These are phyloP conservation scores for Drosophila limbata DNA, from an alignment of 2,888 invertebrate species.

Conservation along the genomic window DNA sequence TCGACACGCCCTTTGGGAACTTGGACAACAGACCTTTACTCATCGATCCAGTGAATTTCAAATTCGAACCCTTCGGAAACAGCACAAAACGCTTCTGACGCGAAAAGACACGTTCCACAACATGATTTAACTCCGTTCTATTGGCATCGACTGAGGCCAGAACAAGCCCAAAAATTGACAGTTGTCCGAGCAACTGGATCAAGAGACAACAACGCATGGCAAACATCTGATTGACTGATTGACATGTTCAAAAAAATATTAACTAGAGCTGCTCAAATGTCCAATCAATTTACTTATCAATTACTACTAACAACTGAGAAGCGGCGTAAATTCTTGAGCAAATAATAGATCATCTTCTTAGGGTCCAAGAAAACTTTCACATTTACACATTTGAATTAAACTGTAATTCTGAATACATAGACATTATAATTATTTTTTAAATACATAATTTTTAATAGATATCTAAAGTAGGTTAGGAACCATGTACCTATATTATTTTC, in stretches of 20 bases:
- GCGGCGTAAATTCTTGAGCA: conserved; percentile 54
- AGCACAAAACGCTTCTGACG: conserved; percentile 80
- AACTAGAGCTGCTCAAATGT: neutral
- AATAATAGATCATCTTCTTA: conserved; percentile 25
- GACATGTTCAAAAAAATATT: conserved; percentile 34
- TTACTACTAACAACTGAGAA: conserved; percentile 1
- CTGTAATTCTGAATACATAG: neutral
- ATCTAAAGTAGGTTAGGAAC: neutral
- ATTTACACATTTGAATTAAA: neutral
- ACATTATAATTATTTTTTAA: neutral
- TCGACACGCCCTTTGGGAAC: conserved; percentile 73
- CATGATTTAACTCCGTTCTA: conserved; percentile 59
- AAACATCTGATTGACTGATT: conserved; percentile 56
- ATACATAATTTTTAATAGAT: neutral
- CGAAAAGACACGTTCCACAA: conserved; percentile 76
- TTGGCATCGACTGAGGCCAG: conserved; percentile 14
- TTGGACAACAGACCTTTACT: conserved; percentile 74
- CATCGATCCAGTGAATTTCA: conserved; percentile 79
- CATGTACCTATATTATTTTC: no score
- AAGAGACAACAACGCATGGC: conserved; percentile 54
- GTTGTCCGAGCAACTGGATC: conserved; percentile 34
- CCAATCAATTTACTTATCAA: conserved; percentile 27
- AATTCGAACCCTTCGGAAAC: conserved; percentile 76
- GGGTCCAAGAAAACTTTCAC: neutral
- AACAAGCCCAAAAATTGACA: conserved; percentile 4